These are phyloP conservation scores for Euthynnus affinis DNA, from an alignment of 2,797 vertebrate species.

Conservation along the genomic window DNA sequence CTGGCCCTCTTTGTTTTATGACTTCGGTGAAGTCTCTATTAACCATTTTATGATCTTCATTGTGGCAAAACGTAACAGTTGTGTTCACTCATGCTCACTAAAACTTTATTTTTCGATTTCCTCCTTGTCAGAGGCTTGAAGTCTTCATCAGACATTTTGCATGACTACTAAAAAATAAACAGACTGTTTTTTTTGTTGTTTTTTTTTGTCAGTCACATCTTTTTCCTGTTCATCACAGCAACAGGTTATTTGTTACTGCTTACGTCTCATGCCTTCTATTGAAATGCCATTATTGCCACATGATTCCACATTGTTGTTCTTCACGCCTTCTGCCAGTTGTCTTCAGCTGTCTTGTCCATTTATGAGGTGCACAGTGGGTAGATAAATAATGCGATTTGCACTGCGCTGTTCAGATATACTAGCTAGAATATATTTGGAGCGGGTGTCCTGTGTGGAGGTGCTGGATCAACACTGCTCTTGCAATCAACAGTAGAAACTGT, in stretches of 20 bases:
- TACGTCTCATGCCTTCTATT: conserved; percentile 60
- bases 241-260: conserved; percentile 23
- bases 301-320: conserved; percentile 17
- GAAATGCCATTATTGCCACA: conserved; percentile 39
- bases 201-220: neutral
- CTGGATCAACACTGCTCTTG: conserved; percentile 62
- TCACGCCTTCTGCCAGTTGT: conserved; percentile 36
- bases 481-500: conserved; percentile 77
- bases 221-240: neutral
- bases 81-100: conserved; percentile 14
- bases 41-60: conserved; percentile 26
- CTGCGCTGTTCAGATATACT: conserved; percentile 50
- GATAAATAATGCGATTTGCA: conserved; percentile 52
- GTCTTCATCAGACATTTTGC: conserved; percentile 20
- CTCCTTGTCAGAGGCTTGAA: conserved; percentile 6
- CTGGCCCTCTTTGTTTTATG: conserved; percentile 75
- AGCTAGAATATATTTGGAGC: conserved; percentile 16
- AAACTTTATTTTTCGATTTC: conserved; percentile 2
- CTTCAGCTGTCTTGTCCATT: conserved; percentile 44
- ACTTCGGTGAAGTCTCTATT: conserved; percentile 84
- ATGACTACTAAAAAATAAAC: conserved; percentile 7
- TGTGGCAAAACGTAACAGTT: conserved; percentile 4
- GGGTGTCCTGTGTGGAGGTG: conserved; percentile 16
- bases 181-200: neutral
- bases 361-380: conserved; percentile 19